Base-by-base conservation (phyloP, 2,797 vertebrate species). In the Poecilia picta region DNA sequence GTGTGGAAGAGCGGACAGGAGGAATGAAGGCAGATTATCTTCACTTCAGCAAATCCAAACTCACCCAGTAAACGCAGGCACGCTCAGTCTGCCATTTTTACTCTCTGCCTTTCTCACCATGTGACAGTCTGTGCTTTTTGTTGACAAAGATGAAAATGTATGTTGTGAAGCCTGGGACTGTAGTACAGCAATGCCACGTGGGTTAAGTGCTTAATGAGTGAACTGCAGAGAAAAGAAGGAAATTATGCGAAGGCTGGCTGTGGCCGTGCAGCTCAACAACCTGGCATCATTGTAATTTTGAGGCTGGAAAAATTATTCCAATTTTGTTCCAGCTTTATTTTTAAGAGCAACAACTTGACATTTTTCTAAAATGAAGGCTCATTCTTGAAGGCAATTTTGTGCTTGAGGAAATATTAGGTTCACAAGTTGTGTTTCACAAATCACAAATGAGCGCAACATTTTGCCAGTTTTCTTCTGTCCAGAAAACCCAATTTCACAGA, bases 1-100 rank as follows among this genome's bases (percentile, higher is more conserved):
- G 83, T 62, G 79, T 78, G 83, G 72, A 83, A 72, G 81, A 78
- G 43, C 75, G 76, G 57, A 86, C 31, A 72, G 83, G 66, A 85
- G 83, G 73, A 91, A 80, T 74, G 79, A 88, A 87, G 36, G 46
- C 73, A 84, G 84, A 92, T 91, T 87, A 85, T 85, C 80, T 83
- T 83, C 88, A 85, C 90, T 80, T 49, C 53, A 76, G 79, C 74
- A 77, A 79, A 84, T 84, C 74, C 53, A 72, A 83, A 87, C 79
- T 81, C 88, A 82, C 23, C 49, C 43, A 51, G 33, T 66, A 77
- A 81, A 77, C 76, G 68, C 25, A 71, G 43, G 41, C 39, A 71
- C 23, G 41, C 68, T 45, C 68, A n/a, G 5, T 45, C 41, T 43
- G 41, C 41, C 39, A 71, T n/a, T 23, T 71, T 71, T 71, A n/a